These are phyloP conservation scores for Xylota sylvarum DNA, from an alignment of 2,888 invertebrate genomes.

Conservation along the genomic window DNA sequence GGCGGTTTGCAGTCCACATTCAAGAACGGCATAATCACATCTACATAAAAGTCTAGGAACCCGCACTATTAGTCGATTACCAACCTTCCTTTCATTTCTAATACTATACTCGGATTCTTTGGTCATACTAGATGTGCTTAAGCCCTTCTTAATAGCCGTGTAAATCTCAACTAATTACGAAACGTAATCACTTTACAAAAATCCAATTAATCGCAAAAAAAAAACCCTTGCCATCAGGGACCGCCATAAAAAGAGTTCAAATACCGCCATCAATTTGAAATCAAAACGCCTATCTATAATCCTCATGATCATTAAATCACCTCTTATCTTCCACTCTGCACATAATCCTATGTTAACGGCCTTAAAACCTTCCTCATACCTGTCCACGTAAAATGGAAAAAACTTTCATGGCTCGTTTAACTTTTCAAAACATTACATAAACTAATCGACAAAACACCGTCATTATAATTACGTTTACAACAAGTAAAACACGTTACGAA, in stretches of 20 bases:
- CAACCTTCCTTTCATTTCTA: too few species aligned
- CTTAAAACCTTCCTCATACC: conserved; percentile 3
- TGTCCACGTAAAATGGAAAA: conserved; percentile 4
- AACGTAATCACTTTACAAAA: neutral
- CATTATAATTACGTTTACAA: conserved; percentile 52
- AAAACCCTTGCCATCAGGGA: neutral
- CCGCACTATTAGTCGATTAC: too few species aligned
- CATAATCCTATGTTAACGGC: conserved; percentile 43
- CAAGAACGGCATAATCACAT: too few species aligned
- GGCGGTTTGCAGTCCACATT: too few species aligned
- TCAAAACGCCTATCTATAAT: conserved; percentile 47
- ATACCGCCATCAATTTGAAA: conserved; percentile 22
- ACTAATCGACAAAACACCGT: conserved; percentile 61
- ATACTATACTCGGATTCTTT: too few species aligned
- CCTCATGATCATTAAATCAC: conserved; percentile 48
- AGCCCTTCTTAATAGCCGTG: too few species aligned
- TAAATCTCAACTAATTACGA: neutral
- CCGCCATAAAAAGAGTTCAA: conserved; percentile 4
- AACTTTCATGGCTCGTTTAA: conserved; percentile 61
- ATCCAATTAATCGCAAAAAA: neutral
- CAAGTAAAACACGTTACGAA: conserved; percentile 37
- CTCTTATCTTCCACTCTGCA: conserved; percentile 38
- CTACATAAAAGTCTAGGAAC: too few species aligned
- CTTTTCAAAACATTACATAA: conserved; percentile 75
- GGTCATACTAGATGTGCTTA: too few species aligned